Percentiles rank a stretch among this genome's conserved stretches.
Evolutionary conservation across 2,797 vertebrate genomes (phyloP).

Genomic region (Dipus sagitta): DNA sequence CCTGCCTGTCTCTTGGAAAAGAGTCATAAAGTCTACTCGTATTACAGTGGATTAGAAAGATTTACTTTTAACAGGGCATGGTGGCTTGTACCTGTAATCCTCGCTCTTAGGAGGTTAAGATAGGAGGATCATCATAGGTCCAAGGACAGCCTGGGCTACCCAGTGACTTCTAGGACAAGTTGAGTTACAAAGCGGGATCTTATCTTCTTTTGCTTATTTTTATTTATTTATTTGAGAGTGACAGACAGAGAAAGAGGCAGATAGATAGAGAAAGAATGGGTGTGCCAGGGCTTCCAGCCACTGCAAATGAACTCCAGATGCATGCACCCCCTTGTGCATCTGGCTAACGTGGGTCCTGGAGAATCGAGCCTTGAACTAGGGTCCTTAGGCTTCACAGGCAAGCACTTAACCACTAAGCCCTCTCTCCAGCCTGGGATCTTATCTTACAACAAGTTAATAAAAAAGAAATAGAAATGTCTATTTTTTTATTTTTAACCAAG

Average conservation of each 20-base stretch:
- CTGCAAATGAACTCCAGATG: too few relatives aligned
- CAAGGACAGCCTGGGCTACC: background rate
- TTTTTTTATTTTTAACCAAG: slow-evolving; percentile 13
- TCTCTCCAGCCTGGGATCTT: background rate
- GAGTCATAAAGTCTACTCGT: background rate
- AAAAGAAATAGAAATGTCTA: background rate
- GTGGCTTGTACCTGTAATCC: too few relatives aligned
- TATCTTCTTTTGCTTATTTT: background rate
- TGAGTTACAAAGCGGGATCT: background rate
- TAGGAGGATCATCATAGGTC: background rate
- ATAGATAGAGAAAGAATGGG: too few relatives aligned
- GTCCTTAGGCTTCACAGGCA: too few relatives aligned
- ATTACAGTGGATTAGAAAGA: background rate
- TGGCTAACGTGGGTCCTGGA: too few relatives aligned
- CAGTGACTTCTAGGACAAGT: background rate
- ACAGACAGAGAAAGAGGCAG: too few relatives aligned
- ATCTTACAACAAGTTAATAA: background rate
- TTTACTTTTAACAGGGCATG: background rate
- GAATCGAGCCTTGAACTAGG: too few relatives aligned
- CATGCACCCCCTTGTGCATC: too few relatives aligned
- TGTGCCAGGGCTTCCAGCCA: too few relatives aligned
- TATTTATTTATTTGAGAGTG: too few relatives aligned
- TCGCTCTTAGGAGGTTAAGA: background rate
- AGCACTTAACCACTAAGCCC: too few relatives aligned
- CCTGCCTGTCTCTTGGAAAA: background rate